Conservation (phyloP, 2,113 vertebrate genomes). For the Erpornis zantholeuca region DNA sequence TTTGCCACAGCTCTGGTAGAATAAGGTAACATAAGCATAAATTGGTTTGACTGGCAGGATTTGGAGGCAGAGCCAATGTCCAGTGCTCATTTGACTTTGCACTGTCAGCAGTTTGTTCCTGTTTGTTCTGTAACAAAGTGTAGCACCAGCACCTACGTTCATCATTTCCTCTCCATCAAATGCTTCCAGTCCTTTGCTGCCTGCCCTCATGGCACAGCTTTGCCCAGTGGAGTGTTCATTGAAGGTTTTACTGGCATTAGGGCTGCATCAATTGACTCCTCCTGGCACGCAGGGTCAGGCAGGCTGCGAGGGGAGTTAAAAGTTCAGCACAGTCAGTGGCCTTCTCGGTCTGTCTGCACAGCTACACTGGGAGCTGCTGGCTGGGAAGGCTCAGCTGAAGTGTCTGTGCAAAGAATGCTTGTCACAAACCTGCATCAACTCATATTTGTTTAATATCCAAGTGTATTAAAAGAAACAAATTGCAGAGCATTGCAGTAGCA, state of each 20-base stretch:
- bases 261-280: neutral
- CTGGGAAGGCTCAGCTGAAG: neutral
- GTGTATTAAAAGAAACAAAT: neutral
- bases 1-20: neutral
- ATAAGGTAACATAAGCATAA: too few relatives aligned
- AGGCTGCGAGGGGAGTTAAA: neutral
- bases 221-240: slow-evolving; percentile 24
- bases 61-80: neutral
- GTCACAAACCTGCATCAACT: neutral
- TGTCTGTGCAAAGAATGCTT: neutral
- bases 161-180: neutral
- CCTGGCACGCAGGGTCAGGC: neutral
- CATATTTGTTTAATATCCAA: neutral
- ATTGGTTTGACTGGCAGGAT: neutral
- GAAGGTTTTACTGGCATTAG: neutral
- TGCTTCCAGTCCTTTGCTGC: neutral
- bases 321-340: neutral
- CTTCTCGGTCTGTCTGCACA: neutral
- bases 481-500: neutral
- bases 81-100: neutral
- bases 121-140: neutral
- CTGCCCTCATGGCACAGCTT: neutral
- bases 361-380: neutral
- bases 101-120: neutral
- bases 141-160: neutral